Base-by-base conservation (phyloP, 2,113 vertebrate genomes). In the Cromileptes altivelis region DNA sequence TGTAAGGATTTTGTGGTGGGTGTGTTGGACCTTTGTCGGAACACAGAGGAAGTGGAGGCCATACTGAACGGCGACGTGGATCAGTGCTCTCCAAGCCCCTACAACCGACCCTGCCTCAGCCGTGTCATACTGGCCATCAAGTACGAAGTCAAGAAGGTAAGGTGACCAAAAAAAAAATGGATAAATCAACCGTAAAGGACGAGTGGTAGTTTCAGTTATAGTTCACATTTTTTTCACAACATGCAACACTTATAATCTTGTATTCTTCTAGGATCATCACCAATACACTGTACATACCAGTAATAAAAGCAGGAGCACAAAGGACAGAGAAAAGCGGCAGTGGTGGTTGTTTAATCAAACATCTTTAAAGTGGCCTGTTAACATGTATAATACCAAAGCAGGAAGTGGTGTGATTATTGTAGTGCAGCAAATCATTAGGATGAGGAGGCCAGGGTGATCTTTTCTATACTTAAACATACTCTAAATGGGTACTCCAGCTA, bases 1-100 rank as follows among this genome's bases (percentile, higher is more conserved):
- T 99, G 98, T 94, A 99, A 99, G 94, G 98, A 99, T 89, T 99
- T 99, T 92, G 97, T 99, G 0, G 98, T 99, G 85, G 98, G 98
- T 0, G 97, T 99, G 86, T 88, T 99, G 95, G 98, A 99, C 94
- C 97, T 99, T 65, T 99, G 98, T 94, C 96, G 98, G 82, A 95
- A 99, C 94, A 99, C 98, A 0, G 98, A 99, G 93, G 98, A 99
- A 82, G 98, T 99, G 76, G 98, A 99, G 86, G 98, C 98, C 0
- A 99, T 99, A 87, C 92, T 99, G 82, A 99, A 99, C 0, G 98
- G 98, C 5, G 98, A 99, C 2, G 96, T 98, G 78, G 98, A 97
- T 90, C 94, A 96, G 74, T 95, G 96, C 67, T 81, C 97, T 33
- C 97, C 94, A 40, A 93, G 96, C 0, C 96, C 98, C 72, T 96